Evolutionary conservation across 2,113 vertebrate genomes (phyloP), one percentile per base, ranked within the genome.

Genomic region (Dasypus novemcinctus): DNA sequence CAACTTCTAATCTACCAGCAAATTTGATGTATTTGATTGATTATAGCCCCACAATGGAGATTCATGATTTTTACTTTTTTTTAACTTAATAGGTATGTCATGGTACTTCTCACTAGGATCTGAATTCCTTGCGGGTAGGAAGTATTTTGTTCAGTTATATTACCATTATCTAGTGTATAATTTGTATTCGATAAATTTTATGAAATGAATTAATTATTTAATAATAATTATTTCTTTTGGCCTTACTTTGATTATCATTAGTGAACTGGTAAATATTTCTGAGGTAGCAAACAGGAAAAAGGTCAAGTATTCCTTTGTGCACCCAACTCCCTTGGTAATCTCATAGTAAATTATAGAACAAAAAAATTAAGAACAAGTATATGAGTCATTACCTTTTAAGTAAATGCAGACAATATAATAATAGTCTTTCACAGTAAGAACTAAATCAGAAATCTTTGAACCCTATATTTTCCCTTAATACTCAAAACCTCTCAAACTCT

Each of bases 121-220:
- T 38, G 66, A 14, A 83, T 71, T 81, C 61, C 74, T 31, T 75
- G 57, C 80, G 17, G 36, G 4, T 0, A 78, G 15, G 25, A 71
- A 75, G 7, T 72, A 14, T 74, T 93, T 43, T 71, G 59, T 29
- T 74, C 4, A 63, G 18, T 49, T 38, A 69, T 66, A 43, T 52
- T 18, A 31, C 7, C 14, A 54, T 74, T 63, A 74, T 69, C 36
- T 71, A 38, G 80, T 63, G 0, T 57, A 61, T 69, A 33, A 78
- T n/a, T 87, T 13, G 9, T 36, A 57, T 71, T 93, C 29, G 54
- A 59, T 33, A 95, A 69, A 93, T 10, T 91, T 86, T 94, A 6
- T 76, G 59, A 82, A 63, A 66, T 43, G 41, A 75, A 92, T 59
- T 94, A 75, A 92, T 59, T 94, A 81, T 63, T 75, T 23, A 88